A percentile compares a stretch with the other conserved stretches of the same genome.
These are phyloP conservation scores for Tenualosa ilisha DNA, from an alignment of 2,797 vertebrate species.

Conservation along the genomic window DNA sequence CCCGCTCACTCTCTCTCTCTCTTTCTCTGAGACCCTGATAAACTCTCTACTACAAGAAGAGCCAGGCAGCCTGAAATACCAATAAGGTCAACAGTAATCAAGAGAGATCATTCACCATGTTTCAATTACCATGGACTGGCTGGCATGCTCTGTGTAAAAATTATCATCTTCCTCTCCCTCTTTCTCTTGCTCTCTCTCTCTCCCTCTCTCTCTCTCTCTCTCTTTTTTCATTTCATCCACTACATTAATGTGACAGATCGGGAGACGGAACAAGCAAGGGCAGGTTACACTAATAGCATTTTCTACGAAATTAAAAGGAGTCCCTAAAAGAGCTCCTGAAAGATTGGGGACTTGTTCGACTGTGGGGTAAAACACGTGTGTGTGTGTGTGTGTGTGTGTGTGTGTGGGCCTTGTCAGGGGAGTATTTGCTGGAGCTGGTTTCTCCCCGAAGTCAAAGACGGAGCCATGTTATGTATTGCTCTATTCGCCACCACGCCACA, in stretches of 20 bases:
- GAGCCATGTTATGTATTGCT: constrained; percentile 70
- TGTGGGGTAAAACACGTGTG: neutral
- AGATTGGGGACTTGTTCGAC: neutral
- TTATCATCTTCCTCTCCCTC: neutral
- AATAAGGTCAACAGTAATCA: neutral
- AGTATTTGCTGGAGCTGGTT: constrained; percentile 8
- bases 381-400: neutral
- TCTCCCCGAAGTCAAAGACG: constrained; percentile 27
- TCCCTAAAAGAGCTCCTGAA: neutral
- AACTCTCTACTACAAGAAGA: neutral
- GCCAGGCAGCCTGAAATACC: neutral
- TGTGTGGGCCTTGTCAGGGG: neutral
- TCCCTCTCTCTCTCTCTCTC: neutral
- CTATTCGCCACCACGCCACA: constrained; percentile 55
- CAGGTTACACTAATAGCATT: neutral
- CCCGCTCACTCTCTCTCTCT: too few relatives aligned
- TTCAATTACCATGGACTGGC: neutral
- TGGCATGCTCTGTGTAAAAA: neutral
- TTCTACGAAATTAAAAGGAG: neutral
- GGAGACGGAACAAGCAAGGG: neutral
- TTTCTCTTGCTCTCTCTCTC: neutral
- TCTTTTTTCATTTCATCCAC: neutral
- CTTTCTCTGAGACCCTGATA: neutral
- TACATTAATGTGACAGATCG: neutral
- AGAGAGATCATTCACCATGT: neutral